Base-by-base conservation (phyloP, 2,113 vertebrate genomes). In the Seriola aureovittata region DNA sequence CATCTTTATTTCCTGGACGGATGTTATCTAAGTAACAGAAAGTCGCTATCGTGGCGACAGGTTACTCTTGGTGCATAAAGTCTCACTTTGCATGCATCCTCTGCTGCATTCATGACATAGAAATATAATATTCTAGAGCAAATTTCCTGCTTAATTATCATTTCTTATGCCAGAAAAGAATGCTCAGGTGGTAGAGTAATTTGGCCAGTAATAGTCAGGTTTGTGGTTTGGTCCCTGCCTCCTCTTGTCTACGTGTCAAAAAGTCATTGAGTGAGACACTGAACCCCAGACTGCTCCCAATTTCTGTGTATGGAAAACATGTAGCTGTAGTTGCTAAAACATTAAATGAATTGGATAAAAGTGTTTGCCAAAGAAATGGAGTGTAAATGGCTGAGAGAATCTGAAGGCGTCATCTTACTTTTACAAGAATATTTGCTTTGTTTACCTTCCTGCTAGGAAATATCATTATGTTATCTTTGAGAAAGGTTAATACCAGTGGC, bases 21-120 rank as follows among this genome's bases (percentile, higher is more conserved):
- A 42, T 79, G 66, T 62, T 44, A 64, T 29, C 2, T 29, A 29
- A 72, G 70, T 63, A 58, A 79, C 75, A 75, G 60, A 82, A 71
- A 75, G 38, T 50, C 0, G 1, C 25, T 69, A 65, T 78, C 34
- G 58, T 54, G 23, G 38, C 44, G 66, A 8, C 16, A 42, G 57
- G 44, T 75, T 77, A 78, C 64, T 19, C 12, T 55, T 63, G 63
- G 17, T 29, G 52, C 76, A 82, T 80, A 48, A 48, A 66, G 68
- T 72, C 19, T n/a, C 62, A n/a, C 25, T 65, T 80, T 40, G 52
- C 58, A 76, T 63, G 16, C 16, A 71, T 7, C 50, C 54, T 16
- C 21, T 23, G 21, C 14, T 64, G 73, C 34, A 71, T n/a, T 59
- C 32, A 50, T 14, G 42, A 7, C 36, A 57, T 11, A 70, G 25